Percentiles rank a stretch among this genome's conserved stretches.
These are phyloP conservation scores for Prosopocoilus inquinatus DNA, from an alignment of 2,888 invertebrate species.

Conservation along the genomic window DNA sequence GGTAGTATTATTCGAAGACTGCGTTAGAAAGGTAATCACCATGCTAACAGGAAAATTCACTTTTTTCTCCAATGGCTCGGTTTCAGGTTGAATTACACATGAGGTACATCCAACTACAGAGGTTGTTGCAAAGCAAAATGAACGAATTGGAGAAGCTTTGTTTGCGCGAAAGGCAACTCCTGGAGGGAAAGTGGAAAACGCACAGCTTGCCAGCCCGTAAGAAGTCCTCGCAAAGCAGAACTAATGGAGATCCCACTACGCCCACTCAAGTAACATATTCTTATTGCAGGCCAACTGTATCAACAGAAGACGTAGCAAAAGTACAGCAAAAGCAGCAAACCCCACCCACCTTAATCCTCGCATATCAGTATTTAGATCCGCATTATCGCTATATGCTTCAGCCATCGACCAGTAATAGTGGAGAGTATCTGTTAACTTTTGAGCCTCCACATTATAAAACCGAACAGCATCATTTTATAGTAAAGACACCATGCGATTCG, in stretches of 20 bases:
- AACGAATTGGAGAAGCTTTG: constrained; percentile 80
- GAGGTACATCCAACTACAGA: constrained; percentile 86
- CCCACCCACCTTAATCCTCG: constrained; percentile 46
- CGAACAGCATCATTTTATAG: constrained; percentile 66
- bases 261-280: constrained; percentile 53
- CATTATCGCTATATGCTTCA: constrained; percentile 71
- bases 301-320: constrained; percentile 76
- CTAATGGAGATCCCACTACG: constrained; percentile 53
- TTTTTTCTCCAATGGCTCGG: not conserved
- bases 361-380: constrained; percentile 65
- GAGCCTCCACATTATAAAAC: constrained; percentile 63
- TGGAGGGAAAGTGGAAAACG: constrained; percentile 86
- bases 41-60: not conserved
- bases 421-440: constrained; percentile 70
- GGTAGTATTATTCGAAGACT: constrained; percentile 96
- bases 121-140: constrained; percentile 79
- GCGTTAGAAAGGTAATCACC: constrained; percentile 77
- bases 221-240: constrained; percentile 53
- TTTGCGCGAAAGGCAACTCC: constrained; percentile 75
- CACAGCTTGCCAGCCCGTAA: constrained; percentile 85
- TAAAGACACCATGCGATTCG: constrained; percentile 56
- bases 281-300: constrained; percentile 75
- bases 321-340: constrained; percentile 45
- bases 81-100: constrained; percentile 82
- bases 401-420: constrained; percentile 63